phyloP scores from a whole-genome alignment of 2,113 vertebrate species.

The Sinocyclocheilus grahami region DNA sequence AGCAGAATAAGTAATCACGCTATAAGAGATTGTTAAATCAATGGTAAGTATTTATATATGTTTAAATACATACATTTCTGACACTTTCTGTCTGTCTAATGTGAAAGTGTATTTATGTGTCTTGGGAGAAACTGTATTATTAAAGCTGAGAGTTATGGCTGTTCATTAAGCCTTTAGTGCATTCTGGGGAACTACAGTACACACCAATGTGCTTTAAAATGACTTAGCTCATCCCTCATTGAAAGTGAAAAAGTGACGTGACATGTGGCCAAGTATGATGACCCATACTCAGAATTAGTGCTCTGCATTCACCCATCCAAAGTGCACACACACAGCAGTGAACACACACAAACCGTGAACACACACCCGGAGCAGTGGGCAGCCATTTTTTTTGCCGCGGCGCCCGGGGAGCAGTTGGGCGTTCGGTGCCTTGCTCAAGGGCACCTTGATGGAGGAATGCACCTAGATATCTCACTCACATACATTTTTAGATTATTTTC shows the following conservation, averaged over 20 bases:
- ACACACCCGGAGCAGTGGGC: too few species aligned
- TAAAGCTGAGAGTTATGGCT: constrained; percentile 38
- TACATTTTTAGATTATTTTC: constrained; percentile 7
- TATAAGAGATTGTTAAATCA: background rate
- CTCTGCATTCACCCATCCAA: too few species aligned
- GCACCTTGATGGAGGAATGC: constrained; percentile 3
- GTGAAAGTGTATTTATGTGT: background rate
- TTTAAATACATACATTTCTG: background rate
- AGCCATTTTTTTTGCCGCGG: too few species aligned
- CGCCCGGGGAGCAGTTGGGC: too few species aligned
- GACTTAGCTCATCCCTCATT: too few species aligned
- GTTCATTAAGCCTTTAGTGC: constrained; percentile 30
- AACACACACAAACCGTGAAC: too few species aligned
- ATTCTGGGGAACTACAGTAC: constrained; percentile 14
- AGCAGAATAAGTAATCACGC: background rate
- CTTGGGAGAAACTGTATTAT: constrained; percentile 25
- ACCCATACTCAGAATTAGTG: too few species aligned
- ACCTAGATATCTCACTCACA: background rate
- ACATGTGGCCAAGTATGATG: too few species aligned
- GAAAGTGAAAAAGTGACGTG: too few species aligned
- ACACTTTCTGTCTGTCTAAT: background rate
- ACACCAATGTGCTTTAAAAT: constrained; percentile 5
- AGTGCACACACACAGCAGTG: too few species aligned
- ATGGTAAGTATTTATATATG: background rate
- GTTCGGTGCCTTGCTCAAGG: too few species aligned